phyloP scores from a whole-genome alignment of 2,113 vertebrate genomes.

The Pachyramphus minor region DNA sequence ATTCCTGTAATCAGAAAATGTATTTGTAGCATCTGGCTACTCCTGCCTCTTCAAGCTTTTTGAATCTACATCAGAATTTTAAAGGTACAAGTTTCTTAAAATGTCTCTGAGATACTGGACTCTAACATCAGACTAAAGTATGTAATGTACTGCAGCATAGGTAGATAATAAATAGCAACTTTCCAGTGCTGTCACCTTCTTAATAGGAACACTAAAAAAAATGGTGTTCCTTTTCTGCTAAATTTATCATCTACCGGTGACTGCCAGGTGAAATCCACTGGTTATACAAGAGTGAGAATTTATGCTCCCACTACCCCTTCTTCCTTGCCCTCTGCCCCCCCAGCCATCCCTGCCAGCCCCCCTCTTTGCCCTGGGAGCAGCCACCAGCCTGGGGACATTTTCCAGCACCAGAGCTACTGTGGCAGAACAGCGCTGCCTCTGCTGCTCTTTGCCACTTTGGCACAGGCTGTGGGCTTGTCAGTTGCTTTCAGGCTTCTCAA shows the following conservation, averaged over 20 bases:
- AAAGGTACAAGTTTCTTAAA: neutral
- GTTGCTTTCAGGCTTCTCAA: neutral
- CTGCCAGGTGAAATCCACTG: neutral
- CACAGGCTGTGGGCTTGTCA: neutral
- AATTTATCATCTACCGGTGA: neutral
- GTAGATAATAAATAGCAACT: neutral
- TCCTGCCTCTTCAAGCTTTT: neutral
- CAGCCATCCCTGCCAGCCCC: neutral
- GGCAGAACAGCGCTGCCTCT: neutral
- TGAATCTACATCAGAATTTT: neutral
- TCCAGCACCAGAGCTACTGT: neutral
- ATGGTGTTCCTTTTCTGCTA: neutral
- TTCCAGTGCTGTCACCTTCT: neutral
- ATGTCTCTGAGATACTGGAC: neutral
- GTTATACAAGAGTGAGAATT: neutral
- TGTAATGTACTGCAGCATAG: neutral
- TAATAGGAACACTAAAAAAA: neutral
- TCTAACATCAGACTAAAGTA: neutral
- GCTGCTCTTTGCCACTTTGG: fast-evolving
- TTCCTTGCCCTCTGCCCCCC: neutral
- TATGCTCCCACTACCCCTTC: neutral
- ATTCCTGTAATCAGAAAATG: neutral
- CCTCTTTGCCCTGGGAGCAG: neutral
- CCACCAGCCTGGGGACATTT: neutral
- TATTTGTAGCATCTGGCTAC: neutral